Base-by-base conservation (phyloP, 2,113 vertebrate species). In the Rhineura floridana region DNA sequence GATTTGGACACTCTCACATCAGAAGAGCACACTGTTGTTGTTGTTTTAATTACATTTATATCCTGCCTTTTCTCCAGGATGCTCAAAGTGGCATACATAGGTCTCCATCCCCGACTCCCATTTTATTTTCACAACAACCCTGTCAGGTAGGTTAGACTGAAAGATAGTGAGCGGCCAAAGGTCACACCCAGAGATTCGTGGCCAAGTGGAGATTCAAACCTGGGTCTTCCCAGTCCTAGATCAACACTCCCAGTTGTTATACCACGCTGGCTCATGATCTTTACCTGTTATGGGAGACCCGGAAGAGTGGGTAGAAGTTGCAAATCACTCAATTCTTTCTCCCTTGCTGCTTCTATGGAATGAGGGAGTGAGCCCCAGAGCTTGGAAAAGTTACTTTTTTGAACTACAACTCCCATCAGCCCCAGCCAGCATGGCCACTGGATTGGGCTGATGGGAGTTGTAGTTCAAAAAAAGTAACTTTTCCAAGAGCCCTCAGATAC, bases 121-220 rank as follows among this genome's bases (percentile, higher is more conserved):
- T 33, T 30, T 70, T 50, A 7, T 25, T 12, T 63, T 67, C 81
- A 69, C 65, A 63, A 85, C 17, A 15, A 19, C 55, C 42, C 73
- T 77, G n/a, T 86, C 72, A 78, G 84, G 84, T 78, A 78, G 84
- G 84, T 39, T 77, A 78, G 84, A 73, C 21, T 63, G 55, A 63
- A 50, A 62, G 39, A 46, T 25, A 62, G 10, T 19, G 55, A 46
- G 39, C 33, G 55, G 75, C 55, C 72, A 55, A 25, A 13, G 12
- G 42, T n/a, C 55, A n/a, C 30, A n/a, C 30, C 42, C 33, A 25
- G 33, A 46, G 55, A 21, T 48, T 46, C 59, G 30, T 2, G 30
- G 17, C 59, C 30, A 33, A 62, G 70, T 19, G 21, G 36, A 30
- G 39, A 55, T 25, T n/a, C 19, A 23, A 1, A 6, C 17, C 79